Evolutionary conservation across 2,113 vertebrate species (phyloP).

Genomic region (Miniopterus natalensis): DNA sequence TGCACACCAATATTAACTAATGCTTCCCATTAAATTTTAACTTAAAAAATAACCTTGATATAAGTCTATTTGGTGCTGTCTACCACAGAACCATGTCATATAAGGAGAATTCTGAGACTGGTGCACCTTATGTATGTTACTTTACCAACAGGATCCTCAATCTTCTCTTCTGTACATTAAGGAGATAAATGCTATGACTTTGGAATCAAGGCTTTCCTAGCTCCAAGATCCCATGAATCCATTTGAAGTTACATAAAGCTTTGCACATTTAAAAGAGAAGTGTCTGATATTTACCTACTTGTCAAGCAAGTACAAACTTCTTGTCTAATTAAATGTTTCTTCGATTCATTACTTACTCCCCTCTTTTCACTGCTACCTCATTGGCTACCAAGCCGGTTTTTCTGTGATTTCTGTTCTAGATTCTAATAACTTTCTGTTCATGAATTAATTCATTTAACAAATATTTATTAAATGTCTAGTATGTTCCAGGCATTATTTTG

Average conservation of each 20-base stretch:
- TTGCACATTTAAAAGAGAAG: background rate
- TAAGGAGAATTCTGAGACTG: background rate
- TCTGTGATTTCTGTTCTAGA: background rate
- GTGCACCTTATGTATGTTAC: background rate
- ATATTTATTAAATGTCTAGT: background rate
- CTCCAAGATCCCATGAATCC: background rate
- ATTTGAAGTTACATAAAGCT: background rate
- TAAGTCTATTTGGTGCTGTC: background rate
- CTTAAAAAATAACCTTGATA: background rate
- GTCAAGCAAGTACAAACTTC: background rate
- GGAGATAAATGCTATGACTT: background rate
- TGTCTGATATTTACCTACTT: background rate
- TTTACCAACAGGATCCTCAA: background rate
- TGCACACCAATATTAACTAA: background rate
- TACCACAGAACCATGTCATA: background rate
- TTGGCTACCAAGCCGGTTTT: background rate
- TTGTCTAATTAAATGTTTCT: background rate
- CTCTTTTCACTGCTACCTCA: background rate
- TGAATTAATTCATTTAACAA: background rate
- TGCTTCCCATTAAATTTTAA: constrained; percentile 2
- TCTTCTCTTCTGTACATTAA: background rate
- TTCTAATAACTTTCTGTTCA: background rate
- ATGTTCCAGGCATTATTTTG: background rate
- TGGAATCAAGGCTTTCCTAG: background rate
- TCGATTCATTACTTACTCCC: background rate